Evolutionary conservation across 2,797 vertebrate genomes (phyloP), one percentile per base, ranked within the genome.

Genomic region (Syngnathus rostellatus): DNA sequence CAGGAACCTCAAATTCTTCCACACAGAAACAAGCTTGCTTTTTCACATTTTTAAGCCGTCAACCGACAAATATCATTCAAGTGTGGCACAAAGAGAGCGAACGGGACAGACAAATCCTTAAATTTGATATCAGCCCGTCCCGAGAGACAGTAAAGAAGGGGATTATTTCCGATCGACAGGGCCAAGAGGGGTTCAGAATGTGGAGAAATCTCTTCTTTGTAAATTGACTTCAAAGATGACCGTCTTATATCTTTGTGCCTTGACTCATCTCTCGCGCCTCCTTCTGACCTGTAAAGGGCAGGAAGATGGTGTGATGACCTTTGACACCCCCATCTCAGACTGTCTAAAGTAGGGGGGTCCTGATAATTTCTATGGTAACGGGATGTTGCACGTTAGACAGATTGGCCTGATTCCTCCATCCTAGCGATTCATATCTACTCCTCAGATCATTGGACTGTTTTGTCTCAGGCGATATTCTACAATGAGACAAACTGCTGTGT

Each of bases 211-310:
- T 83, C 76, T 75, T 82, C 88, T 89, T 90, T 89, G 89, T 91
- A 92, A 88, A 80, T 76, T 77, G 72, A 89, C 91, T 94, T 94
- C 89, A 94, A 92, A 93, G 89, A 89, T 87, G 87, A 74, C 80
- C 25, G 80, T 86, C 86, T 86, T 75, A 82, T 79, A 83, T 81
- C 81, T 88, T 85, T 92, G 83, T 87, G 73, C 78, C 73, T 73
- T 64, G 62, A 77, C 75, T 59, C 74, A 60, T 23, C 38, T 21
- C 57, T 70, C 39, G 19, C 62, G 60, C 60, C 68, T 68, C 70
- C 73, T 63, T 72, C 75, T 85, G 85, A 86, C 89, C 87, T 87
- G 83, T 88, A 90, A 91, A 91, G 92, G 89, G 89, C 90, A 91
- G 77, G 77, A 70, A 87, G 91, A 92, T 91, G 83, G 81, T 58